Evolutionary conservation across 2,797 vertebrate genomes (phyloP).

Genomic region (Myiotriccus ornatus): DNA sequence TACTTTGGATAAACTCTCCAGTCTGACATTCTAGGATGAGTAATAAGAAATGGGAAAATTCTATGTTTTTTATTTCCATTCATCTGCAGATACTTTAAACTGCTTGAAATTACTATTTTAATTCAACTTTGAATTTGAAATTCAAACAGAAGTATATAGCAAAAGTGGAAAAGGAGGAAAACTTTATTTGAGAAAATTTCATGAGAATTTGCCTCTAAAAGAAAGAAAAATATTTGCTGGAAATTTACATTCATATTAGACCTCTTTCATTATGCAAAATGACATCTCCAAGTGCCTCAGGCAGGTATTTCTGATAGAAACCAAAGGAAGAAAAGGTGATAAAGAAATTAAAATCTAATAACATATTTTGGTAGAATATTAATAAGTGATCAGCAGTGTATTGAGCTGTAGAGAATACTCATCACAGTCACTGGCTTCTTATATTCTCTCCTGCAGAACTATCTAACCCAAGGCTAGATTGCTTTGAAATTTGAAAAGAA

Average conservation of each 20-base stretch:
- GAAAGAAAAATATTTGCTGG: slow-evolving; percentile 43
- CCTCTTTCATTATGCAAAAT: slow-evolving; percentile 48
- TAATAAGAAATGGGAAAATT: background rate
- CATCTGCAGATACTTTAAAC: background rate
- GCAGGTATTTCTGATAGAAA: slow-evolving; percentile 28
- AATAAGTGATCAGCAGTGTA: slow-evolving; percentile 41
- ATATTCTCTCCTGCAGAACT: background rate
- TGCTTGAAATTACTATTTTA: background rate
- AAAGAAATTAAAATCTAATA: slow-evolving; percentile 67
- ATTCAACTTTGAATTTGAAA: background rate
- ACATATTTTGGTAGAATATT: slow-evolving; percentile 39
- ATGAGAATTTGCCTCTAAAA: slow-evolving; percentile 2
- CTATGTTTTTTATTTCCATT: background rate
- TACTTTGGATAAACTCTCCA: background rate
- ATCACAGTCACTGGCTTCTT: slow-evolving; percentile 8
- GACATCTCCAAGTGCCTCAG: background rate
- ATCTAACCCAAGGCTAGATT: slow-evolving; percentile 32
- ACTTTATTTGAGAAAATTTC: slow-evolving; percentile 15
- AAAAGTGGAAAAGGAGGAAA: background rate
- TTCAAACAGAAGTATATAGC: background rate
- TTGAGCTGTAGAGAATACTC: slow-evolving; percentile 51
- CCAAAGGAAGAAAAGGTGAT: slow-evolving; percentile 31
- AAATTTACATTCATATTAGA: background rate
- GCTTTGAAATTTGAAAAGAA: slow-evolving; percentile 42
- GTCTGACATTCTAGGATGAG: background rate